Evolutionary conservation across 2,888 invertebrate genomes (phyloP).

Genomic region (Tiphia femorata): DNA sequence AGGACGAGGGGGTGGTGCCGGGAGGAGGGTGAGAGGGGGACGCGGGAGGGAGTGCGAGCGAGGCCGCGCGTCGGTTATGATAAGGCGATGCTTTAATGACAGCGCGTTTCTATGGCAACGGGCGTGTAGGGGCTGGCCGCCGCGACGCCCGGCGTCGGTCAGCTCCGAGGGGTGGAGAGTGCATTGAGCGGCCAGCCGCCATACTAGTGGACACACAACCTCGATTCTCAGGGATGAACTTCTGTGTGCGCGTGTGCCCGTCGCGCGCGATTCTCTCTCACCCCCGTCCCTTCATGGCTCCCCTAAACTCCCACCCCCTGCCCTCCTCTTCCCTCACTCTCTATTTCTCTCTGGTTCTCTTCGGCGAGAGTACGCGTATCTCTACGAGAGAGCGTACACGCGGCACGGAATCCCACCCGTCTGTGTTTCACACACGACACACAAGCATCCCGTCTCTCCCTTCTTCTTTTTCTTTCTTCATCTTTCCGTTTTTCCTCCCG

Average conservation of each 20-base stretch:
- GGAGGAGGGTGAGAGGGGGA: background rate
- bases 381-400: background rate
- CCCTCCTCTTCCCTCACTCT: conserved; percentile 9
- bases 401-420: too few relatives aligned
- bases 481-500: too few relatives aligned
- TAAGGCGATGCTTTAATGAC: conserved; percentile 70
- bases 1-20: conserved; percentile 33
- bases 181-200: conserved; percentile 65
- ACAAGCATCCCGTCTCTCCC: conserved; percentile 4
- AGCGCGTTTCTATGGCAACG: conserved; percentile 66
- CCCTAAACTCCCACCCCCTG: conserved; percentile 3
- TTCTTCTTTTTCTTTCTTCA: conserved; percentile 1
- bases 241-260: conserved; percentile 53
- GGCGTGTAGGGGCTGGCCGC: conserved; percentile 65
- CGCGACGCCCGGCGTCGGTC: conserved; percentile 67
- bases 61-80: conserved; percentile 67
- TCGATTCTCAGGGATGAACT: conserved; percentile 62
- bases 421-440: conserved; percentile 11
- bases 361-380: background rate
- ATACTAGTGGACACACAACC: conserved; percentile 66
- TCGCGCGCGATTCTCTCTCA: conserved; percentile 55
- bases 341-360: conserved; percentile 8
- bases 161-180: conserved; percentile 53
- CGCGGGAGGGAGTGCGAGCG: conserved; percentile 36
- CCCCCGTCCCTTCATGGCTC: conserved; percentile 14